Percentiles rank a stretch among this genome's conserved stretches.
phyloP scores from a whole-genome alignment of 2,888 invertebrate genomes.

The Melangyna quadrimaculata region DNA sequence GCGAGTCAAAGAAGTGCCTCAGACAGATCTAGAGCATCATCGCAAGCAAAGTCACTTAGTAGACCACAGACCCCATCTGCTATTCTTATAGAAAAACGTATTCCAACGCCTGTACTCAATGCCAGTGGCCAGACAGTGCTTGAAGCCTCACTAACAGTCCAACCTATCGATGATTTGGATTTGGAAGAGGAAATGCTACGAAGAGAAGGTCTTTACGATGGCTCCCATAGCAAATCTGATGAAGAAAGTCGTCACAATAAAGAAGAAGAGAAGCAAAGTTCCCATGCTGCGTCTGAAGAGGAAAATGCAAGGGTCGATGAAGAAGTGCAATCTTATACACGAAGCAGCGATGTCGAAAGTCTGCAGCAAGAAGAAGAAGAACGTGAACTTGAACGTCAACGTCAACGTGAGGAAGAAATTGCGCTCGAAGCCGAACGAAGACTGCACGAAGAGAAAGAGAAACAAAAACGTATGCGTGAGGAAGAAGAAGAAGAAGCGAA shows the following conservation, averaged over 20 bases:
- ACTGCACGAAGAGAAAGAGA: not conserved
- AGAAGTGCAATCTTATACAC: slow-evolving; percentile 76
- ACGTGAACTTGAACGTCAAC: slow-evolving; percentile 64
- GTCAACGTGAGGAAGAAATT: not conserved
- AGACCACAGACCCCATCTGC: slow-evolving; percentile 84
- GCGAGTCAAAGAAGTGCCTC: slow-evolving; percentile 83
- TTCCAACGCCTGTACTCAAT: slow-evolving; percentile 84
- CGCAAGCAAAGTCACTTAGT: slow-evolving; percentile 83
- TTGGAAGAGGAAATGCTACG: slow-evolving; percentile 76
- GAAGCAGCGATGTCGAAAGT: slow-evolving; percentile 76
- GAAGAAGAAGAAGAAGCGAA: slow-evolving; percentile 14
- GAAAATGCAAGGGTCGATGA: slow-evolving; percentile 69
- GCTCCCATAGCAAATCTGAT: slow-evolving; percentile 68
- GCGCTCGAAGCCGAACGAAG: not conserved
- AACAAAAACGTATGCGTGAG: not conserved
- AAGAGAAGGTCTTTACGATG: slow-evolving; percentile 48
- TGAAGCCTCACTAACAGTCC: slow-evolving; percentile 86
- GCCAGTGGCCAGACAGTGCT: slow-evolving; percentile 84
- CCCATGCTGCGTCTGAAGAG: slow-evolving; percentile 46
- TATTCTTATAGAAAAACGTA: slow-evolving; percentile 84
- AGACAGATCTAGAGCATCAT: slow-evolving; percentile 83
- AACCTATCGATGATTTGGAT: slow-evolving; percentile 84
- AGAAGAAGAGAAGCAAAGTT: slow-evolving; percentile 70
- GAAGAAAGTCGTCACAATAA: slow-evolving; percentile 71
- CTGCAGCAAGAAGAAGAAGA: slow-evolving; percentile 77